These are phyloP conservation scores for Ormyrus nitidulus DNA, from an alignment of 2,888 invertebrate genomes.

Conservation along the genomic window DNA sequence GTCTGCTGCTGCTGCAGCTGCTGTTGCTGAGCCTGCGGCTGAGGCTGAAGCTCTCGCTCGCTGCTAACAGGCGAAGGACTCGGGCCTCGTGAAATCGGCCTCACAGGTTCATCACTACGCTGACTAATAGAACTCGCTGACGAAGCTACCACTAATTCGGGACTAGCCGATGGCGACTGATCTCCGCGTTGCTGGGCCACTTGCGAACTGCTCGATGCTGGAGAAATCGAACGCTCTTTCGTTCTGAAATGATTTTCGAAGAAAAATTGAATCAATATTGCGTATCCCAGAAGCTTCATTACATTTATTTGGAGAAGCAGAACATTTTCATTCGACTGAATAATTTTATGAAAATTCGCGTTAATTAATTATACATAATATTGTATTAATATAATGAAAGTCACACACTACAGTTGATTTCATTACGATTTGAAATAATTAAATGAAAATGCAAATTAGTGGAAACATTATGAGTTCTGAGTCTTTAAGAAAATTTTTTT, in stretches of 20 bases:
- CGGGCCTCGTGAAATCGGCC: background rate
- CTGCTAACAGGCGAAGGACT: constrained; percentile 60
- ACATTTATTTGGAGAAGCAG: background rate
- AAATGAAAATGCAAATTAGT: no score
- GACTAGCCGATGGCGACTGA: constrained; percentile 47
- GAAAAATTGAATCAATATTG: background rate
- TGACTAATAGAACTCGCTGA: constrained; percentile 40
- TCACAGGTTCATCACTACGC: constrained; percentile 13
- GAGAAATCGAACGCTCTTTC: constrained; percentile 49
- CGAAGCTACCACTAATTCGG: constrained; percentile 58
- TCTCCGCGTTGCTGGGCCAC: constrained; percentile 33
- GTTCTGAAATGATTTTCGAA: background rate
- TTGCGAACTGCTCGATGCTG: constrained; percentile 46
- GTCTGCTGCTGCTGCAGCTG: constrained; percentile 11
- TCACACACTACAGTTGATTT: no score
- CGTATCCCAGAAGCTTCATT: background rate
- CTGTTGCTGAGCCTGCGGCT: constrained; percentile 12
- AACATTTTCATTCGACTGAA: background rate
- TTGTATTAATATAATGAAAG: no score
- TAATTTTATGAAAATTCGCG: background rate
- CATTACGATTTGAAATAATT: no score
- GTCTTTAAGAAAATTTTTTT: no score
- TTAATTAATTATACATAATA: no score
- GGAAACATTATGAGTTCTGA: no score
- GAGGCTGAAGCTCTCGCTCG: constrained; percentile 58